Base-by-base conservation (phyloP, 2,797 vertebrate species). In the Mormyrops boulengeri region DNA sequence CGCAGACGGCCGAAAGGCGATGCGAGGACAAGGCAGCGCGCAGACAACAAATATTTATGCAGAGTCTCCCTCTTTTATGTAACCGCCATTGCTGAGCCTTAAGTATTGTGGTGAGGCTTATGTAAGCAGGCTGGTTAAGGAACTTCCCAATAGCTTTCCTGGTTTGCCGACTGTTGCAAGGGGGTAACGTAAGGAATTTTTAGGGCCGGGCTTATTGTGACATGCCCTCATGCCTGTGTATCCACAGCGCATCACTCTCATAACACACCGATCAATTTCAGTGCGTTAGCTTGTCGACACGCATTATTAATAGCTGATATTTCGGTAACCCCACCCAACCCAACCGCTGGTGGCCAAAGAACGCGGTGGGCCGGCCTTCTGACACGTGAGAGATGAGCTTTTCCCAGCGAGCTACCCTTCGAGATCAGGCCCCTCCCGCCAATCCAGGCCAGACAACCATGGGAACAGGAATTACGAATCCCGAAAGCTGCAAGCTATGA, bases 1-100 rank as follows among this genome's bases (percentile, higher is more conserved):
- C 94, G 94, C 93, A 94, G 92, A 94, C 94, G 93, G 94, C 94
- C 92, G 94, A 94, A 91, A 93, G 92, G 90, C 49, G 26, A 87
- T 8, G 89, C 88, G 89, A 91, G 85, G 90, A 93, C 92, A 91
- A 94, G 88, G 38, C 49, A 92, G 90, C 93, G 91, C 92, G 88
- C 30, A 93, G 86, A 94, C 90, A 88, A 91, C 92, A 94, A 93
- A 91, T 93, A 92, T 93, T 94, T 85, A 38, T 87, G 50, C 50
- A 34, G 53, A 14, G 14, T 85, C 77, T 62, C 50, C 19, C 30
- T n/a, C 52, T 41, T 84, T 88, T 41, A 30, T 93, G 92, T 92
- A 91, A 93, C 93, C 93, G 91, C 94, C 94, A 93, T 94, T 93
- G 52, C 53, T 52, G 9, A 19, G 55, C 34, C 34, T 34, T 66